phyloP scores from a whole-genome alignment of 2,797 vertebrate species.

The Selene dorsalis region DNA sequence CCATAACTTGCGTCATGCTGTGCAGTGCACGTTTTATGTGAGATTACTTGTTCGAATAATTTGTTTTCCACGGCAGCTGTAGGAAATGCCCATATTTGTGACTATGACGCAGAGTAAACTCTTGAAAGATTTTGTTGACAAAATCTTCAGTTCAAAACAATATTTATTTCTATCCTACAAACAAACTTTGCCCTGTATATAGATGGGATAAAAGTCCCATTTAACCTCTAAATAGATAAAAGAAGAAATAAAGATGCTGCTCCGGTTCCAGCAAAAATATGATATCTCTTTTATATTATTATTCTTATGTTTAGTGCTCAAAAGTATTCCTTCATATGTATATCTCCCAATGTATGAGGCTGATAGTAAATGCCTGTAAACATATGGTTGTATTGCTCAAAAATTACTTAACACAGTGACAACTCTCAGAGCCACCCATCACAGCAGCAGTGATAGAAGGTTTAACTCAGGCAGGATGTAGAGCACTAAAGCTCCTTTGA shows the following conservation, averaged over 20 bases:
- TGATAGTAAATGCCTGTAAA: neutral
- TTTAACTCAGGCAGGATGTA: slow-evolving; percentile 35
- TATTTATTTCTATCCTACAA: neutral
- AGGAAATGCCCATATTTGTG: slow-evolving; percentile 63
- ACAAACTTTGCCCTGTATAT: neutral
- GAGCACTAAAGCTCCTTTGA: slow-evolving; percentile 47
- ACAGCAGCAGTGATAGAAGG: slow-evolving; percentile 19
- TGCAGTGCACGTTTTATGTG: slow-evolving; percentile 45
- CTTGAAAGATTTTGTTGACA: neutral
- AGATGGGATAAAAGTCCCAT: neutral
- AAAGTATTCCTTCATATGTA: slow-evolving; percentile 14
- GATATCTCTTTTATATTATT: neutral
- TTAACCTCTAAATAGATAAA: neutral
- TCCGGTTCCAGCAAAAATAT: neutral
- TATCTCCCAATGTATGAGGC: slow-evolving; percentile 12
- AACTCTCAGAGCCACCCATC: slow-evolving; percentile 33
- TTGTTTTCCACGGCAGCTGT: slow-evolving; percentile 30
- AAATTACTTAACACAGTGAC: slow-evolving; percentile 5
- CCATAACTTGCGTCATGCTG: slow-evolving; percentile 67
- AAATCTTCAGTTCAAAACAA: neutral
- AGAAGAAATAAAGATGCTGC: too few relatives aligned
- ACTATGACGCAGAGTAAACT: slow-evolving; percentile 8
- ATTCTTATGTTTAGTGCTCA: neutral
- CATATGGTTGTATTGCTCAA: neutral
- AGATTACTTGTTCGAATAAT: slow-evolving; percentile 44